Percentiles rank a stretch among this genome's conserved stretches.
Conservation (phyloP, 1,140 invertebrate species). For the Carposina sasakii region DNA sequence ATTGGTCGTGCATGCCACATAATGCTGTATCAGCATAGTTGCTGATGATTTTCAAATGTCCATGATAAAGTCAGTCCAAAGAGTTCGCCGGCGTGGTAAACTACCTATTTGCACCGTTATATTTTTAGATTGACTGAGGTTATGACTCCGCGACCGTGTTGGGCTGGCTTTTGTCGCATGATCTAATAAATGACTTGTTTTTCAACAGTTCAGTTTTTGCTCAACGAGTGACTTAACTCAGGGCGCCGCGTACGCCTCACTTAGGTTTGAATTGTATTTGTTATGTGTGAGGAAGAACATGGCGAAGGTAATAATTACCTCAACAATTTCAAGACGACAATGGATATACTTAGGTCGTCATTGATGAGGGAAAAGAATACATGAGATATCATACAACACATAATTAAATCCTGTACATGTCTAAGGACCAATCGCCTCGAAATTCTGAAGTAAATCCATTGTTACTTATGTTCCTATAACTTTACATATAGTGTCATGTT, state of each 20-base stretch:
- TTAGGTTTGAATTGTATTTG: slow-evolving; percentile 70
- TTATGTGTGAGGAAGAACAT: slow-evolving; percentile 65
- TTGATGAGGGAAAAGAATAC: no score
- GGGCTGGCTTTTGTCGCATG: slow-evolving; percentile 63
- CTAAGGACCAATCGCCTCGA: no score
- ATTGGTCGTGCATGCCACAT: slow-evolving; percentile 58
- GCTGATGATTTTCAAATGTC: slow-evolving; percentile 46
- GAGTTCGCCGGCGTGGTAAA: slow-evolving; percentile 41
- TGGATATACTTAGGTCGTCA: slow-evolving; percentile 46
- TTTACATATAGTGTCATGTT: no score
- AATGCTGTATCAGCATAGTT: slow-evolving; percentile 49
- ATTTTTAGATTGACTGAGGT: background rate
- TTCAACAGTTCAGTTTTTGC: slow-evolving; percentile 71
- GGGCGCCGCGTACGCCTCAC: slow-evolving; percentile 69
- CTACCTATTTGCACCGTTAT: background rate
- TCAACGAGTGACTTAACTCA: slow-evolving; percentile 70
- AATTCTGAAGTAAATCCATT: no score
- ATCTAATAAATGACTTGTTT: slow-evolving; percentile 72
- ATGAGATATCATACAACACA: no score
- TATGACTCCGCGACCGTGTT: slow-evolving; percentile 46
- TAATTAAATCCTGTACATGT: no score
- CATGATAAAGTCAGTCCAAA: slow-evolving; percentile 59
- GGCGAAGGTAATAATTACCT: slow-evolving; percentile 66
- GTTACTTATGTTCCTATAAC: no score
- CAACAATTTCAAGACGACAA: slow-evolving; percentile 56